Evolutionary conservation across 2,888 invertebrate species (phyloP).

Genomic region (Zele albiditarsus): DNA sequence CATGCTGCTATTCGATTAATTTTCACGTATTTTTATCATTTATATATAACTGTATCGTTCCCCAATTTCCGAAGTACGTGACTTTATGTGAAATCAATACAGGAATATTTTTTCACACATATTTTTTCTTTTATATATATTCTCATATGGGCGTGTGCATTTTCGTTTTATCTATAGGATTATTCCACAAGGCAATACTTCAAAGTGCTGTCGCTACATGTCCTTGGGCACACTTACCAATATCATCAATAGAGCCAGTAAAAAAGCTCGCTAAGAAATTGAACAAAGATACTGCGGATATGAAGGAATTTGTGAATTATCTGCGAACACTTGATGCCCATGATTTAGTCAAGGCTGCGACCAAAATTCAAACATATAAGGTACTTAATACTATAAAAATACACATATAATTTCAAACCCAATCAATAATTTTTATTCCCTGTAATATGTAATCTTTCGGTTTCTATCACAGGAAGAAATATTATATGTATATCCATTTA

Average conservation of each 20-base stretch:
- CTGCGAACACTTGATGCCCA: conserved; percentile 56
- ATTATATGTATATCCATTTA: conserved; percentile 12
- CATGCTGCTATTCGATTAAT: too few species aligned
- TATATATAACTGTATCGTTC: too few species aligned
- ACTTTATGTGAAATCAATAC: too few species aligned
- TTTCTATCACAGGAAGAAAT: conserved; percentile 27
- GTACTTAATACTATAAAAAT: too few species aligned
- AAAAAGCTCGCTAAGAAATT: conserved; percentile 51
- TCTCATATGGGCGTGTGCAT: background rate
- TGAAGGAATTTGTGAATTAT: conserved; percentile 57
- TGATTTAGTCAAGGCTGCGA: conserved; percentile 51
- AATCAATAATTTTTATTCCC: too few species aligned
- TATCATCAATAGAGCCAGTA: conserved; percentile 45
- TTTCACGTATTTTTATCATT: too few species aligned
- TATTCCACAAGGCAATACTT: conserved; percentile 49
- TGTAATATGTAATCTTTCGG: background rate
- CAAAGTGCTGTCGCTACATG: conserved; percentile 44
- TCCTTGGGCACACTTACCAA: conserved; percentile 42
- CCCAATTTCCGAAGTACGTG: too few species aligned
- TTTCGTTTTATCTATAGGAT: conserved; percentile 35
- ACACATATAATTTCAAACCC: too few species aligned
- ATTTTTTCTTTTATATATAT: background rate
- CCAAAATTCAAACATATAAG: conserved; percentile 51
- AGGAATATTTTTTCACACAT: too few species aligned
- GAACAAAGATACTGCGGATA: conserved; percentile 55